phyloP scores from a whole-genome alignment of 2,797 vertebrate species.

The Alexandromys oeconomus region DNA sequence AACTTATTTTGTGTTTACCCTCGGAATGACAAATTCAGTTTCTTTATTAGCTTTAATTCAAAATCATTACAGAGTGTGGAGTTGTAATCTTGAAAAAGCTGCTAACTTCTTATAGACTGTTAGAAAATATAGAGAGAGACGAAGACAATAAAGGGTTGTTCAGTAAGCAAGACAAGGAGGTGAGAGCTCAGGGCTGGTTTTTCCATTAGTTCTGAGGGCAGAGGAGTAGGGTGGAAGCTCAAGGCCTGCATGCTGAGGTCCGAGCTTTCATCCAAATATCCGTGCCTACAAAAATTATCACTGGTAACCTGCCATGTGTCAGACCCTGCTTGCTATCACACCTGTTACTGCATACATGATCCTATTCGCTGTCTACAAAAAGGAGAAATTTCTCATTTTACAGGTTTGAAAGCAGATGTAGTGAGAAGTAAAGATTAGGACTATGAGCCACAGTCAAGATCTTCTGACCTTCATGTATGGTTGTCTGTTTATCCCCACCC shows the following conservation, averaged over 20 bases:
- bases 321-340: no score
- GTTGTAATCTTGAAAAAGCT: no score
- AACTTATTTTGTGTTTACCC: no score
- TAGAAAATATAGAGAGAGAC: no score
- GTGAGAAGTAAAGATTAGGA: neutral
- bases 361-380: no score
- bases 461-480: neutral
- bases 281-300: neutral
- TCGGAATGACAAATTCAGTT: no score
- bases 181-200: neutral
- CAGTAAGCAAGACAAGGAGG: neutral
- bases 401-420: conserved; percentile 51
- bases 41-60: no score
- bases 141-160: no score
- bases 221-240: neutral
- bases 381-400: neutral
- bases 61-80: no score
- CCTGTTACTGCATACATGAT: no score
- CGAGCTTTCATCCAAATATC: neutral
- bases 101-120: no score
- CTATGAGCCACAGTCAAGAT: neutral
- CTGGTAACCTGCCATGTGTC: no score
- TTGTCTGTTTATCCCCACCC: neutral
- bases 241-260: neutral
- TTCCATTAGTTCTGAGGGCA: neutral